Evolutionary conservation across 1,140 invertebrate species (phyloP).

Genomic region (Brachionus rubens): DNA sequence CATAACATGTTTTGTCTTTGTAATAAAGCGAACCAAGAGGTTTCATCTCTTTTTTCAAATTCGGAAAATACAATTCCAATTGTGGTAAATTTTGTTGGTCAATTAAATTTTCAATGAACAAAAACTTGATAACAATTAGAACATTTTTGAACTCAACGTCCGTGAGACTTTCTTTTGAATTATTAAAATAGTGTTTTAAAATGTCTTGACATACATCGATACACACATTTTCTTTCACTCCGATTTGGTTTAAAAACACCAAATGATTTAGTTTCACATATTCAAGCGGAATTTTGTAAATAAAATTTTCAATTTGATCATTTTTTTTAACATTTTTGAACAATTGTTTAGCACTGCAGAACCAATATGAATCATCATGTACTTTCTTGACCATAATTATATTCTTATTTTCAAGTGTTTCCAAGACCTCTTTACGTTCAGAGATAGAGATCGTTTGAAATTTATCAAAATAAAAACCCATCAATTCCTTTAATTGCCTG

Average conservation of each 20-base stretch:
- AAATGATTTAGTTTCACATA: background rate
- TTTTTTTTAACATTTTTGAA: background rate
- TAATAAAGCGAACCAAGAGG: background rate
- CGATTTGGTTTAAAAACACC: background rate
- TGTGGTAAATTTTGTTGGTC: background rate
- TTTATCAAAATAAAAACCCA: background rate
- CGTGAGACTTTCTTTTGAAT: background rate
- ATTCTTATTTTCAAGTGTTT: background rate
- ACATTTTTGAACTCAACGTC: background rate
- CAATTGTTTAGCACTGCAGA: background rate
- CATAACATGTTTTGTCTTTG: background rate
- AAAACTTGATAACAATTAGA: background rate
- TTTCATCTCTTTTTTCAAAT: constrained; percentile 12
- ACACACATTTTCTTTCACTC: background rate
- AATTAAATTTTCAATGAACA: background rate
- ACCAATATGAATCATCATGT: background rate
- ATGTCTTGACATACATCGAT: background rate
- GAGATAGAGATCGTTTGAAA: background rate
- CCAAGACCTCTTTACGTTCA: background rate
- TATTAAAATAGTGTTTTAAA: background rate
- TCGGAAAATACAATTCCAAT: constrained; percentile 16
- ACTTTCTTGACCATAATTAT: background rate
- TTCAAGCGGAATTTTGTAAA: background rate
- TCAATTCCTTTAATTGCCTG: background rate
- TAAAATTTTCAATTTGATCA: constrained; percentile 16